Evolutionary conservation across 2,113 vertebrate species (phyloP).

Genomic region (Mus spicilegus): DNA sequence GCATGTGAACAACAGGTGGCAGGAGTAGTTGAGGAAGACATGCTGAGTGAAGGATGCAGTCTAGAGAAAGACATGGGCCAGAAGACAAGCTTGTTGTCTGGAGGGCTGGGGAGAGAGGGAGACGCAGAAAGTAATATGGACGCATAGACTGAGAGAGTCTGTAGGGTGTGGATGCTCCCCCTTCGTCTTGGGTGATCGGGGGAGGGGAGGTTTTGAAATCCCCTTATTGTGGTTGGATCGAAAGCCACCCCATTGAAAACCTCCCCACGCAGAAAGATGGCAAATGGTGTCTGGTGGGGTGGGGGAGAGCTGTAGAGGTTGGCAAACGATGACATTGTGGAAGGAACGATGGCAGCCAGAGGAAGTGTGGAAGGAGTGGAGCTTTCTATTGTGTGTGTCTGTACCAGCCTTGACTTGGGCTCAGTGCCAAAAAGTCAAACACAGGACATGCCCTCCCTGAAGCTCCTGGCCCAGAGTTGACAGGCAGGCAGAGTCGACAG

Average conservation of each 20-base stretch:
- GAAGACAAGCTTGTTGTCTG: not conserved
- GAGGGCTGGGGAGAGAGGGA: not conserved
- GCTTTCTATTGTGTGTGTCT: not conserved
- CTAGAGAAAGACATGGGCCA: not conserved
- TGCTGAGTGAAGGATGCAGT: not conserved
- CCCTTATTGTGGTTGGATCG: not conserved
- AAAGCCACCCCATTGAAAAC: not conserved
- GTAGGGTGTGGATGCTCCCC: not conserved
- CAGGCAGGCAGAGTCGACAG: too few species aligned
- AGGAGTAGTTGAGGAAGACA: not conserved
- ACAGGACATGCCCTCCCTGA: not conserved
- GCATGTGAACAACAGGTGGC: not conserved
- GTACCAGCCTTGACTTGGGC: not conserved
- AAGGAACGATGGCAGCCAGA: not conserved
- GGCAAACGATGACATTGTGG: not conserved
- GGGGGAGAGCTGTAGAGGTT: not conserved
- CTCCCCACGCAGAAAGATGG: not conserved
- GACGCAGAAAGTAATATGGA: not conserved
- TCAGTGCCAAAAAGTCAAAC: not conserved
- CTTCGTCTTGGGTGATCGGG: not conserved
- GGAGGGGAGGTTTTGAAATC: not conserved
- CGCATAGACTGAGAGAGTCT: rapidly evolving
- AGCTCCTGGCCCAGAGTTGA: not conserved
- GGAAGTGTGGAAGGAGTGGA: not conserved
- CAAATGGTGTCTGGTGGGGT: not conserved